phyloP scores from a whole-genome alignment of 2,888 invertebrate species.

The Rhamnusium bicolor region DNA sequence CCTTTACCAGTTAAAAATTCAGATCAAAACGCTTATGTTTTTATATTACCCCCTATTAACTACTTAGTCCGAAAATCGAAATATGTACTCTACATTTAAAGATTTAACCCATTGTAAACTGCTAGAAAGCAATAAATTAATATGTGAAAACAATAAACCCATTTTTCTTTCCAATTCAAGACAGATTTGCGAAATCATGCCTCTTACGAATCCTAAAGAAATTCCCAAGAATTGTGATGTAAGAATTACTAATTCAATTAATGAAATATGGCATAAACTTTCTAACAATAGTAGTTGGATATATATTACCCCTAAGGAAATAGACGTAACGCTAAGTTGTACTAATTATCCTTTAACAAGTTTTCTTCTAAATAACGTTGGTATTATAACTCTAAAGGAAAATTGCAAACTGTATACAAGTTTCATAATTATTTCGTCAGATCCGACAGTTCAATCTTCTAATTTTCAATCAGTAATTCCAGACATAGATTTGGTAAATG shows the following conservation, averaged over 20 bases:
- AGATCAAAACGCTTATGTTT: neutral
- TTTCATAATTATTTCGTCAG: too few species aligned
- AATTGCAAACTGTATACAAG: too few species aligned
- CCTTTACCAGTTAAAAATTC: constrained; percentile 11
- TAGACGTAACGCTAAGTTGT: too few species aligned
- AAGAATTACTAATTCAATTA: neutral
- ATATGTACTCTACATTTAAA: neutral
- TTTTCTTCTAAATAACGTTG: too few species aligned
- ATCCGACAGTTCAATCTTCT: too few species aligned
- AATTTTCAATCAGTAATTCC: too few species aligned
- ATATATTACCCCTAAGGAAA: too few species aligned
- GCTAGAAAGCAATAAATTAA: neutral
- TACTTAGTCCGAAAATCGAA: constrained; percentile 25
- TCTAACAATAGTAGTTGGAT: too few species aligned
- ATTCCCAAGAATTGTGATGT: neutral
- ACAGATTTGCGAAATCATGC: constrained; percentile 39
- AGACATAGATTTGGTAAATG: too few species aligned
- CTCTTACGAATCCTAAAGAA: constrained; percentile 31
- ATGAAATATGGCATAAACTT: too few species aligned
- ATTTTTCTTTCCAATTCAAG: neutral
- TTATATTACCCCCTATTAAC: constrained; percentile 14
- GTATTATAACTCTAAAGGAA: too few species aligned
- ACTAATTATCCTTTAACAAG: too few species aligned
- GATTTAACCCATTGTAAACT: neutral
- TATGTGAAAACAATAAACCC: constrained; percentile 1